Evolutionary conservation across 1,140 invertebrate genomes (phyloP), one percentile per base, ranked within the genome.

Genomic region (Eumeta japonica): DNA sequence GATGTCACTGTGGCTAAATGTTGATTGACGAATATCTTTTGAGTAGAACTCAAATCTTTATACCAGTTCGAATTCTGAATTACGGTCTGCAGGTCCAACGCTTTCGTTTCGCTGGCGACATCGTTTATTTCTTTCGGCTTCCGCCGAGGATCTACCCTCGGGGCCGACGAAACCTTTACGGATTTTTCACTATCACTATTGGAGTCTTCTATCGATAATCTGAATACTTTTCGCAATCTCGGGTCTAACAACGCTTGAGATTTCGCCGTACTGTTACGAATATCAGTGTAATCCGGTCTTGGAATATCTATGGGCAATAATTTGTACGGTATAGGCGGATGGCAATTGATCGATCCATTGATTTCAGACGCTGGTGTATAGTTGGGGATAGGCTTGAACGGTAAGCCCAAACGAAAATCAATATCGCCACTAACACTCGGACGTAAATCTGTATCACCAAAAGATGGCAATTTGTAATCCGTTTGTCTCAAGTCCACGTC

Each of bases 341-440:
- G 89, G 32, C 84, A 86, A 16, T 81, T 82, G 17, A 89, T 79
- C 9, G 87, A 89, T 3, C 86, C 89, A 55, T 91, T 85, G 37
- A 93, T 91, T 75, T 92, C 89, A 1, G 83, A 88, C 17, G 89
- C 89, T 2, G 89, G 87, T 11, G 85, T 79, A 47, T 89, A 89
- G 40, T 88, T 83, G 10, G 85, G 84, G 27, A 83, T 80, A 1
- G 86, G 82, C 59, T 90, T 87, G 46, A 91, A 89, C 1, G 87
- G 87, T 35, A 88, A 54, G 16, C 78, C 78, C 40, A 88, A 57
- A n/a, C 88, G 76, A 33, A 90, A 76, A 63, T 90, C 87, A 5
- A 87, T 79, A 44, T 89, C 87, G 4, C 82, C 79, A 41, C 62
- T 73, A 14, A 55, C 53, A 14, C 60, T 59, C 50, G 72, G 64